Evolutionary conservation across 2,888 invertebrate genomes (phyloP), one percentile per base, ranked within the genome.

Genomic region (Hololepta plana): DNA sequence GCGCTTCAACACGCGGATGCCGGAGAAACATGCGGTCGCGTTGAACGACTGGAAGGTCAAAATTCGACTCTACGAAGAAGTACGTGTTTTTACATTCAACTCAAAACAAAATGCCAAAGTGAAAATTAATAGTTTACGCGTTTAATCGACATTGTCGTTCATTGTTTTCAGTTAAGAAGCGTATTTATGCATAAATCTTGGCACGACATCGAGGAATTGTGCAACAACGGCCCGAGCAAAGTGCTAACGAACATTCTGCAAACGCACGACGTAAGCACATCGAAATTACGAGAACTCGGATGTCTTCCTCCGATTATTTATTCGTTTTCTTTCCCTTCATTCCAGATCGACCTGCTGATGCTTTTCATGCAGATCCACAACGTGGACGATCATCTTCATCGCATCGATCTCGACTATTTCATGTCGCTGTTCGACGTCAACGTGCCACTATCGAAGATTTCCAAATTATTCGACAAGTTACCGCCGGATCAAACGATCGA

Each of bases 361-460:
- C 65, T 73, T 32, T 80, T 77, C 70, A 63, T 74, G 6, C 64
- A 71, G 23, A 62, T 67, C 6, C 70, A 75, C 35, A 57, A 63
- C 11, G 60, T 67, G 9, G 61, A 61, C 1, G 57, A 62, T 22
- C 57, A 64, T 35, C 59, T 65, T 35, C 11, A 60, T 42, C 41
- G 64, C 34, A 57, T 67, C 27, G 31, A 55, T 64, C 57, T 49
- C 58, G 63, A 64, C 58, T 50, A 60, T 63, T 45, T 73, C 9
- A 51, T 62, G 2, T 62, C 63, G 29, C 44, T 71, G 15, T 62
- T 72, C 33, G 63, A 64, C 37, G 60, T 59, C 32, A 56, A 60
- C 1, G 53, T 52, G 23, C 53, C 59, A 16, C 55, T 59, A 1
- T 33, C 44, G 5, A 42, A 55, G 23, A 55, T 66, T 3, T 53